These are phyloP conservation scores for Tursiops truncatus DNA, from an alignment of 2,113 vertebrate genomes.

Conservation along the genomic window DNA sequence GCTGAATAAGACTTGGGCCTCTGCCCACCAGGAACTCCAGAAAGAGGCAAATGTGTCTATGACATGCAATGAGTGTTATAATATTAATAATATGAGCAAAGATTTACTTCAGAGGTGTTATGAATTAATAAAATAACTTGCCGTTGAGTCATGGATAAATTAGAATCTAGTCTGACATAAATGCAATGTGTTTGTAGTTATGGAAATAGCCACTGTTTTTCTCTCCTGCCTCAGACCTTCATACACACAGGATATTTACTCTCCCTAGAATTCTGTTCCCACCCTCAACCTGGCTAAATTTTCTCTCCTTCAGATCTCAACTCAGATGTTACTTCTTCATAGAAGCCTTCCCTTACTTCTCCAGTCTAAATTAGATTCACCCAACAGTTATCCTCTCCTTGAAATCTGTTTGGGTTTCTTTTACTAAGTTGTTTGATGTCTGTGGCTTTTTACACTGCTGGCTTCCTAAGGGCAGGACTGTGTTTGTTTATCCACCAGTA, in stretches of 20 bases:
- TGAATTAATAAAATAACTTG: background rate
- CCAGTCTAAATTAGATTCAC: background rate
- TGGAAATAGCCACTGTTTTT: background rate
- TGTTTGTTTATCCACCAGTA: background rate
- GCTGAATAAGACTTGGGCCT: background rate
- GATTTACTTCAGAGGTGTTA: background rate
- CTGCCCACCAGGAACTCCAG: background rate
- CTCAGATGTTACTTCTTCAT: background rate
- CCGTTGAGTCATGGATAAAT: background rate
- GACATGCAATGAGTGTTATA: background rate
- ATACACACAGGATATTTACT: background rate
- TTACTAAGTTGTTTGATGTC: background rate
- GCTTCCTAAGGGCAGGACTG: background rate
- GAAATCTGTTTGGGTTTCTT: background rate
- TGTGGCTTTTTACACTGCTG: background rate
- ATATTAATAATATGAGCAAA: background rate
- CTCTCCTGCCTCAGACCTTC: background rate
- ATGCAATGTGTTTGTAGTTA: background rate
- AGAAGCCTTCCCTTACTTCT: background rate
- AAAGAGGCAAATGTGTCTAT: background rate
- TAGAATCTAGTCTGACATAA: background rate
- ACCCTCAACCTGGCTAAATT: background rate
- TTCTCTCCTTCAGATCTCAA: background rate
- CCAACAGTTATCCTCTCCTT: background rate
- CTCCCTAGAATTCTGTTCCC: background rate